These are phyloP conservation scores for Tribolium madens DNA, from an alignment of 1,140 invertebrate genomes.

Conservation along the genomic window DNA sequence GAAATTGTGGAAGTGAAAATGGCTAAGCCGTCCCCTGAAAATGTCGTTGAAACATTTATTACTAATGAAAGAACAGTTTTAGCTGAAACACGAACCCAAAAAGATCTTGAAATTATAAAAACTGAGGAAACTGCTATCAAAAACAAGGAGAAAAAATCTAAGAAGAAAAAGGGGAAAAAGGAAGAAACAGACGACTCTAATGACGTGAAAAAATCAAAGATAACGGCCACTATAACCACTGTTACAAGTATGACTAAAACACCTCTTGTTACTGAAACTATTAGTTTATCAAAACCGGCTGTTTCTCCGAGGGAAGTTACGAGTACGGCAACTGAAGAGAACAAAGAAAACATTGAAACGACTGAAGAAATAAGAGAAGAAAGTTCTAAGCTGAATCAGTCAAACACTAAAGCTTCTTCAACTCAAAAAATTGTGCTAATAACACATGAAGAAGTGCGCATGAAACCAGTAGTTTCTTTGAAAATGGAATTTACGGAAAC, in stretches of 20 bases:
- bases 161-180: slow-evolving; percentile 46
- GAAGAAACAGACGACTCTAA: not conserved
- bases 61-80: not conserved
- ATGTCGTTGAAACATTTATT: not conserved
- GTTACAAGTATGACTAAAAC: slow-evolving; percentile 40
- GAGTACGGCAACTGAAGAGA: not conserved
- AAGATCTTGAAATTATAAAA: slow-evolving; percentile 10
- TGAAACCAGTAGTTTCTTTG: slow-evolving; percentile 73
- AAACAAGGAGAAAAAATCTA: slow-evolving; percentile 45
- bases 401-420: not conserved
- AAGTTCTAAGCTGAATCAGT: not conserved
- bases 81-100: not conserved
- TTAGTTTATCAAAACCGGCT: not conserved
- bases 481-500: slow-evolving; percentile 69
- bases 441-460: slow-evolving; percentile 76
- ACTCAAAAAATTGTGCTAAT: slow-evolving; percentile 75
- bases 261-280: slow-evolving; percentile 39
- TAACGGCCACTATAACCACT: slow-evolving; percentile 43
- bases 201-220: slow-evolving; percentile 21
- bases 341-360: slow-evolving; percentile 16
- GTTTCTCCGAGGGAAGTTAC: slow-evolving; percentile 13
- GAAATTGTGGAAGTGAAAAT: not conserved
- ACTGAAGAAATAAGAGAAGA: slow-evolving; percentile 18
- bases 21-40: not conserved
- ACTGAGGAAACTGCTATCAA: slow-evolving; percentile 10